phyloP scores from a whole-genome alignment of 2,888 invertebrate species.

The Cheilosia soror region DNA sequence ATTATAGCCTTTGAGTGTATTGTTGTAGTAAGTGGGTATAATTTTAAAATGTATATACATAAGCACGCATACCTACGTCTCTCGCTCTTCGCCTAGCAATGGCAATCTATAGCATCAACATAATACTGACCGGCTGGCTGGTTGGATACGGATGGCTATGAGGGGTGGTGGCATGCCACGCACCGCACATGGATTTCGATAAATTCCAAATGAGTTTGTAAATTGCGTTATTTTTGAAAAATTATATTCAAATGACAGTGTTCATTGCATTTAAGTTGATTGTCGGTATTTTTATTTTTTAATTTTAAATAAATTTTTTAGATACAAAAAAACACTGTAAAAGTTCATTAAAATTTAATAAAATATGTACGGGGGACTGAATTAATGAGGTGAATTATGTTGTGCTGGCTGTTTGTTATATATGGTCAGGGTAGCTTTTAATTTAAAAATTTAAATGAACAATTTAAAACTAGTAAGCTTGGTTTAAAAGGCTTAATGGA shows the following conservation, averaged over 20 bases:
- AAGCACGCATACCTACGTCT: slow-evolving; percentile 2
- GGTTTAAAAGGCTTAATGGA: too few relatives aligned
- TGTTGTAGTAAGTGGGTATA: slow-evolving; percentile 71
- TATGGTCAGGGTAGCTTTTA: background rate
- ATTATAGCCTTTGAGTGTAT: slow-evolving; percentile 81
- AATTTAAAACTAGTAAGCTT: background rate
- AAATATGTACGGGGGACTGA: slow-evolving; percentile 33
- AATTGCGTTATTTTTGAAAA: slow-evolving; percentile 71
- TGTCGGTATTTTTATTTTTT: slow-evolving; percentile 18
- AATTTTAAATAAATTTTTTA: slow-evolving; percentile 21
- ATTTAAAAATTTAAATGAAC: slow-evolving; percentile 29
- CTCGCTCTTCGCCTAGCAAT: slow-evolving; percentile 22
- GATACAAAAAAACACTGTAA: slow-evolving; percentile 52
- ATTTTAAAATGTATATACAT: slow-evolving; percentile 57
- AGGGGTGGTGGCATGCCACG: slow-evolving; percentile 40
- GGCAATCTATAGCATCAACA: slow-evolving; percentile 17
- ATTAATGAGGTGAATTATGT: slow-evolving; percentile 66
- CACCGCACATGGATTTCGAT: slow-evolving; percentile 65
- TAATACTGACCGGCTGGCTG: slow-evolving; percentile 6
- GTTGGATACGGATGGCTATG: slow-evolving; percentile 13
- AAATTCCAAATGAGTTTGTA: slow-evolving; percentile 74
- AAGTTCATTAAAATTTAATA: slow-evolving; percentile 72
- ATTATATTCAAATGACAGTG: slow-evolving; percentile 30
- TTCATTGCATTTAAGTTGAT: slow-evolving; percentile 54
- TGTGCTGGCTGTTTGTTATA: slow-evolving; percentile 36